These are phyloP conservation scores for Eupsittula cactorum DNA, from an alignment of 2,113 vertebrate species.

Conservation along the genomic window DNA sequence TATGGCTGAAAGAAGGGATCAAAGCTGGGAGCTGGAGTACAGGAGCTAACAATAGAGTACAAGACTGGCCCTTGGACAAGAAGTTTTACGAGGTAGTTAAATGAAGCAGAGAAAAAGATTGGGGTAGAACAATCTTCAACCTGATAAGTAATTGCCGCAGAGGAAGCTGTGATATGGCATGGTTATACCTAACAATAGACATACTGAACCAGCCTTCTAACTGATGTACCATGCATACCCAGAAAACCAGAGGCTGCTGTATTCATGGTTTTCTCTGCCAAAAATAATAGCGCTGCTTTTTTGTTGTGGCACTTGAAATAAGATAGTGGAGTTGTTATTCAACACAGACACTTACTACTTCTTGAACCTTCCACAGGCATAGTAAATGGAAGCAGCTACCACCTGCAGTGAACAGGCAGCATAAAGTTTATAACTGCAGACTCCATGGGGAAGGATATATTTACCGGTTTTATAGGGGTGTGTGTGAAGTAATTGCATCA, in stretches of 20 bases:
- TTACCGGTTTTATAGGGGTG: background rate
- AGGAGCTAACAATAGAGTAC: background rate
- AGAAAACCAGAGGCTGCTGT: background rate
- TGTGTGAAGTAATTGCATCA: background rate
- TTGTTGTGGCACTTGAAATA: background rate
- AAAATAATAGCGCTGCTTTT: background rate
- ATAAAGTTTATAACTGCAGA: background rate
- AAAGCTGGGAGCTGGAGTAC: background rate
- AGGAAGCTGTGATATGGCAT: background rate
- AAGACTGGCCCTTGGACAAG: background rate
- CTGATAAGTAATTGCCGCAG: background rate
- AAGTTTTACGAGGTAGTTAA: background rate
- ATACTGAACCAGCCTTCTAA: accelerated
- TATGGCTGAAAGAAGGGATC: background rate
- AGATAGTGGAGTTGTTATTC: background rate
- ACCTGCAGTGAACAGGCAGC: background rate
- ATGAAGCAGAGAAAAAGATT: background rate
- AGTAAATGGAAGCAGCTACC: background rate
- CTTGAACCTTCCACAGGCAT: background rate
- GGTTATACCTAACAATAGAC: background rate
- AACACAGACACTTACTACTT: background rate
- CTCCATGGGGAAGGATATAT: background rate
- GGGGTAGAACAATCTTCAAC: background rate
- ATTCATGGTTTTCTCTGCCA: background rate
- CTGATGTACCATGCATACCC: too few relatives aligned